These are phyloP conservation scores for Octodon degus DNA, from an alignment of 2,113 vertebrate genomes.

Conservation along the genomic window DNA sequence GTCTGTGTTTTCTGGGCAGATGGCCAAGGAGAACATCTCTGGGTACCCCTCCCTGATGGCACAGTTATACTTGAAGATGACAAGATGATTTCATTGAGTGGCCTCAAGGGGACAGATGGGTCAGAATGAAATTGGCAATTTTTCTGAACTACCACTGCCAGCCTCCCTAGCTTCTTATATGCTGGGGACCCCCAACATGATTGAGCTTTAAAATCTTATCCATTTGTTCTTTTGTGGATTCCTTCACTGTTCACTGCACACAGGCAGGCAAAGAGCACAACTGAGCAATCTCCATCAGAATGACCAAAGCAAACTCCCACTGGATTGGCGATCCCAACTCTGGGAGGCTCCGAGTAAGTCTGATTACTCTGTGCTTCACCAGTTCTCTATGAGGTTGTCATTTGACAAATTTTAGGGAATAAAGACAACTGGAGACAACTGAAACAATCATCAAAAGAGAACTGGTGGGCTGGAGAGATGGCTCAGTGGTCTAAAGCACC, in stretches of 20 bases:
- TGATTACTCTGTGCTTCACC: not conserved
- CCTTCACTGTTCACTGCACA: not conserved
- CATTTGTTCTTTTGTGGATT: not conserved
- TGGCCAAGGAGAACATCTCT: not conserved
- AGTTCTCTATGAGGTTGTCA: not conserved
- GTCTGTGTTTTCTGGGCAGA: not conserved
- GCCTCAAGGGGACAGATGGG: not conserved
- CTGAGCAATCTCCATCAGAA: not conserved
- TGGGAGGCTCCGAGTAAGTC: not conserved
- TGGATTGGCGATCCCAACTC: not conserved
- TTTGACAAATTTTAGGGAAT: not conserved
- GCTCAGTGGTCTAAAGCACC: no score
- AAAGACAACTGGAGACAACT: not conserved
- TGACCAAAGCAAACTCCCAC: not conserved
- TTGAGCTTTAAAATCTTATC: not conserved
- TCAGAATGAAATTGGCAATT: not conserved
- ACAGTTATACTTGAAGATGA: not conserved
- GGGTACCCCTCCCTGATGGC: not conserved
- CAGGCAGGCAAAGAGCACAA: not conserved
- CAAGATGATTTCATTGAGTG: not conserved
- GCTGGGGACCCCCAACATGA: not conserved
- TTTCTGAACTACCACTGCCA: not conserved
- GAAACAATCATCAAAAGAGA: not conserved
- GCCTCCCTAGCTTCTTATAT: not conserved
- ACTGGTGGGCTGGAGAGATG: no score